These are phyloP conservation scores for Bembecia ichneumoniformis DNA, from an alignment of 2,888 invertebrate genomes.

Conservation along the genomic window DNA sequence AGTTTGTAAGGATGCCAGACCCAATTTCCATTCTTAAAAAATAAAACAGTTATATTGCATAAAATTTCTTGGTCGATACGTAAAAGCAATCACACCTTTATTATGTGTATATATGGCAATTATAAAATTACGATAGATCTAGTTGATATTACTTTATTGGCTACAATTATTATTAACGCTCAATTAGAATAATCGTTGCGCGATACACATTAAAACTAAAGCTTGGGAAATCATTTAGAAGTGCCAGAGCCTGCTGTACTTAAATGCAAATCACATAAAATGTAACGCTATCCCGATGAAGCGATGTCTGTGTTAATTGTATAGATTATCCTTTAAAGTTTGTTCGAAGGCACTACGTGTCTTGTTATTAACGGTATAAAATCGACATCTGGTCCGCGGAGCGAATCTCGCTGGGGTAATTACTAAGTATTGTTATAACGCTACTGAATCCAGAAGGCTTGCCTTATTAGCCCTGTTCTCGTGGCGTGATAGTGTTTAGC, in stretches of 20 bases:
- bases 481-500: constrained; percentile 34
- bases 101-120: no score
- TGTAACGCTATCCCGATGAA: constrained; percentile 20
- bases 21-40: no score
- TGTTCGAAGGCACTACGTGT: constrained; percentile 20
- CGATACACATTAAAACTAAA: neutral
- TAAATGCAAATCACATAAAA: neutral
- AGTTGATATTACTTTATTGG: no score
- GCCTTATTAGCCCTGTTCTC: constrained; percentile 21
- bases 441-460: constrained; percentile 52
- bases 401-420: constrained; percentile 27
- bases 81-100: no score
- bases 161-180: neutral
- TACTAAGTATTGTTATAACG: constrained; percentile 48
- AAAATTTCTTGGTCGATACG: no score
- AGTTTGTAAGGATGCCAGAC: no score
- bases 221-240: neutral
- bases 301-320: constrained; percentile 31
- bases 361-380: constrained; percentile 38
- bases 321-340: constrained; percentile 33
- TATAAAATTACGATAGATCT: no score
- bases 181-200: constrained; percentile 2
- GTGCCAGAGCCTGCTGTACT: neutral
- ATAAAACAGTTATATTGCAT: no score
- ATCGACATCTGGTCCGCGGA: constrained; percentile 50